Conservation (phyloP, 2,888 invertebrate genomes). For the Nebria salina region DNA sequence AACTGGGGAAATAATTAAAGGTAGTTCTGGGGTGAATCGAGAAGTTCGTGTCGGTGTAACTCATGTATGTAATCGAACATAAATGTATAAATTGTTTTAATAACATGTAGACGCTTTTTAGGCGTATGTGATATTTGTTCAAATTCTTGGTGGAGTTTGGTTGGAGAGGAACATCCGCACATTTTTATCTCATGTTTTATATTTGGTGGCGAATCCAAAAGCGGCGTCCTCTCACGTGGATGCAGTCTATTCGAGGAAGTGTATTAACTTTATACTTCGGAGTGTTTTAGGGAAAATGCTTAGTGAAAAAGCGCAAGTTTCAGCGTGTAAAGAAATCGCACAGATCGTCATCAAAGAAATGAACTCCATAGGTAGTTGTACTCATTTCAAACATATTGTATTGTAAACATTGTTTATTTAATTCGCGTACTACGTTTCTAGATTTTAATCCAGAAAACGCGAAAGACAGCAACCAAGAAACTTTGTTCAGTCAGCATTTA, state of each 20-base stretch:
- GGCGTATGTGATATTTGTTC: conserved; percentile 96
- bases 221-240: conserved; percentile 97
- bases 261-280: conserved; percentile 93
- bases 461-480: conserved; percentile 91
- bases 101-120: conserved; percentile 57
- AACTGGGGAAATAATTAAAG: conserved; percentile 94
- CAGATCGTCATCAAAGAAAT: conserved; percentile 93
- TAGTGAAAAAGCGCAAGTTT: conserved; percentile 96
- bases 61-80: conserved; percentile 73
- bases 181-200: conserved; percentile 89
- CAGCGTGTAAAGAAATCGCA: conserved; percentile 93
- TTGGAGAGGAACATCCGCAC: conserved; percentile 89
- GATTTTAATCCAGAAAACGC: conserved; percentile 93
- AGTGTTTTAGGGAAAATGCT: conserved; percentile 93
- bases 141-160: conserved; percentile 94
- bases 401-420: conserved; percentile 20
- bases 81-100: neutral
- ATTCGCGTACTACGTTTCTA: conserved; percentile 49
- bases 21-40: conserved; percentile 89
- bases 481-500: conserved; percentile 88
- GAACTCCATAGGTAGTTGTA: conserved; percentile 79
- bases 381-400: conserved; percentile 3
- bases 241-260: conserved; percentile 96
- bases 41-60: conserved; percentile 98
- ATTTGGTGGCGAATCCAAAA: conserved; percentile 94